Conservation (phyloP, 1,140 invertebrate genomes). For the Reticulitermes speratus region DNA sequence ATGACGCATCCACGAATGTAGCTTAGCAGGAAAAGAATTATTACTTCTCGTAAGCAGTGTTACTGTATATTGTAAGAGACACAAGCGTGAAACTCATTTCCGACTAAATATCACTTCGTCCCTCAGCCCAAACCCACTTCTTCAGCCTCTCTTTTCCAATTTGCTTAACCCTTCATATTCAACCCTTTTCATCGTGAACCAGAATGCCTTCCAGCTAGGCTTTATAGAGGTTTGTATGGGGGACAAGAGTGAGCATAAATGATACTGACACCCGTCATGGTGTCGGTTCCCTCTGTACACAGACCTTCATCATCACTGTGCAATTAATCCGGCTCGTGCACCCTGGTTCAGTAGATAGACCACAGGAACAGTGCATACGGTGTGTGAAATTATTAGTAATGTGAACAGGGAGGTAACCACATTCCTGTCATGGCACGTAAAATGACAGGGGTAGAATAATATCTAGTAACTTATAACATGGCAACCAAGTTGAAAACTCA, state of each 20-base stretch:
- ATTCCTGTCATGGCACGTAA: not conserved
- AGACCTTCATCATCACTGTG: not conserved
- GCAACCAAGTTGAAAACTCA: no score
- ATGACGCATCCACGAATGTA: not conserved
- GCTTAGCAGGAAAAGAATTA: not conserved
- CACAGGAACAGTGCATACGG: not conserved
- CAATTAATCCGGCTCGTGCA: not conserved
- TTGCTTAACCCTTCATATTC: not conserved
- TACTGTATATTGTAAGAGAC: not conserved
- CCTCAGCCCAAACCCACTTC: not conserved
- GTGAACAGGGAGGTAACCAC: not conserved
- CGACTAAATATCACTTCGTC: not conserved
- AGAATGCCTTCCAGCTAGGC: not conserved
- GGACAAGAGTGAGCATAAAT: not conserved
- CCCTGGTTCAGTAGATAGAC: not conserved
- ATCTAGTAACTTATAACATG: not conserved
- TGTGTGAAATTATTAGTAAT: not conserved
- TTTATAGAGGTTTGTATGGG: not conserved
- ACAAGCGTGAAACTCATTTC: not conserved
- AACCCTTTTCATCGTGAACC: not conserved
- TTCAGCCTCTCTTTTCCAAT: not conserved
- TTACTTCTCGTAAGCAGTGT: not conserved
- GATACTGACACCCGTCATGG: not conserved
- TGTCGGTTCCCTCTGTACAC: not conserved
- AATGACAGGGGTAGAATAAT: not conserved